Evolutionary conservation across 2,797 vertebrate genomes (phyloP).

Genomic region (Oreortyx pictus): DNA sequence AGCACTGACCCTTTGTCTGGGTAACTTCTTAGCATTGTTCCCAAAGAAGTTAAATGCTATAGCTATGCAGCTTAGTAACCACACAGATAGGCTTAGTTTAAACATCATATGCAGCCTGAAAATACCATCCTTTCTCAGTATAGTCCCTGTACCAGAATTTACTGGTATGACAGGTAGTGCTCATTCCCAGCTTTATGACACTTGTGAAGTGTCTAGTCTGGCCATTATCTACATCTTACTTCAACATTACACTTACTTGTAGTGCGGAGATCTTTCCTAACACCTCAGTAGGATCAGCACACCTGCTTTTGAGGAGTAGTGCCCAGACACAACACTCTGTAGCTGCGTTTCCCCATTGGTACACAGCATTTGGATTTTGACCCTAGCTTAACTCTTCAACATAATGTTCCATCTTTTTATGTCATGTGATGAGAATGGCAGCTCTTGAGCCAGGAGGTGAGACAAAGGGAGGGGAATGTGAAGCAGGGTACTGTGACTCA

Average conservation of each 20-base stretch:
- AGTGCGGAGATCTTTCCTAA: background rate
- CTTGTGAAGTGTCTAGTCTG: background rate
- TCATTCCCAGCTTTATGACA: background rate
- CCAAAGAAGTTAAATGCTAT: background rate
- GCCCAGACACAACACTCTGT: background rate
- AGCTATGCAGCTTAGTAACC: background rate
- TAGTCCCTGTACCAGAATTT: background rate
- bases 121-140: background rate
- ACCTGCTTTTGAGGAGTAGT: background rate
- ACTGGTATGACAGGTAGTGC: background rate
- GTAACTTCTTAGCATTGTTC: background rate
- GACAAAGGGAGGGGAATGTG: background rate
- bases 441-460: background rate
- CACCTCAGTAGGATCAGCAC: background rate
- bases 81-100: background rate
- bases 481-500: background rate
- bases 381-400: background rate
- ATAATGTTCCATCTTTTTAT: background rate
- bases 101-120: background rate
- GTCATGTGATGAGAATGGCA: background rate
- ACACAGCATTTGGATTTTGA: background rate
- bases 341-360: background rate
- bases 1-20: background rate
- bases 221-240: rapidly evolving
- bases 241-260: background rate